Base-by-base conservation (phyloP, 2,797 vertebrate species). In the Telmatherina bonti region DNA sequence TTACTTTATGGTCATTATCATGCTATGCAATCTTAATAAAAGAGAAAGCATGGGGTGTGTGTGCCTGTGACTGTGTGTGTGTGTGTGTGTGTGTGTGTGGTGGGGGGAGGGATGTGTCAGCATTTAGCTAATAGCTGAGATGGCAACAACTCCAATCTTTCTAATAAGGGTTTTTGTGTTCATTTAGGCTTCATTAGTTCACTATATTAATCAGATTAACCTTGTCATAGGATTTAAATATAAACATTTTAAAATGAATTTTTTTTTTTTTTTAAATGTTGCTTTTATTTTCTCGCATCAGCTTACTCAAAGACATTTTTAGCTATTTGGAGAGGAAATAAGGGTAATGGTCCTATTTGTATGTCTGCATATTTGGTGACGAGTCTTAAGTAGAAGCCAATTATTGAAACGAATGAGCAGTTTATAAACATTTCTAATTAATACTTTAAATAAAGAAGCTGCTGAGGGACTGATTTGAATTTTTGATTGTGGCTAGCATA, bases 91-190 rank as follows among this genome's bases (percentile, higher is more conserved):
- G n/a, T n/a, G n/a, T n/a, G n/a, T n/a, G n/a, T n/a, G n/a, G n/a
- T n/a, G n/a, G n/a, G n/a, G n/a, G n/a, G n/a, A n/a, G 27, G 24
- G 35, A 53, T 64, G 10, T 38, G 72, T 87, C 83, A 77, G 81
- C 70, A 54, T 62, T 77, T 75, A 76, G 12, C 18, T 11, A 2
- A 7, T 3, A n/a, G 8, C n/a, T 0, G 20, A 22, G 13, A 24
- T 29, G 20, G 58, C 56, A 24, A 60, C 47, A 26, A 30, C 31
- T 20, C 18, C 13, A 18, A 38, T 47, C 9, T 31, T 58, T 7
- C 26, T 59, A n/a, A 45, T 45, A 20, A 45, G 33, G 15, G 20
- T 57, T 35, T 13, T 13, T 4, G n/a, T 36, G n/a, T 26, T 59
- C 5, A 26, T 16, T 24, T 41, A 26, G 13, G 10, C 24, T 41